A percentile compares a stretch with the other conserved stretches of the same genome.
phyloP scores from a whole-genome alignment of 2,113 vertebrate genomes.

The Channa maculata region DNA sequence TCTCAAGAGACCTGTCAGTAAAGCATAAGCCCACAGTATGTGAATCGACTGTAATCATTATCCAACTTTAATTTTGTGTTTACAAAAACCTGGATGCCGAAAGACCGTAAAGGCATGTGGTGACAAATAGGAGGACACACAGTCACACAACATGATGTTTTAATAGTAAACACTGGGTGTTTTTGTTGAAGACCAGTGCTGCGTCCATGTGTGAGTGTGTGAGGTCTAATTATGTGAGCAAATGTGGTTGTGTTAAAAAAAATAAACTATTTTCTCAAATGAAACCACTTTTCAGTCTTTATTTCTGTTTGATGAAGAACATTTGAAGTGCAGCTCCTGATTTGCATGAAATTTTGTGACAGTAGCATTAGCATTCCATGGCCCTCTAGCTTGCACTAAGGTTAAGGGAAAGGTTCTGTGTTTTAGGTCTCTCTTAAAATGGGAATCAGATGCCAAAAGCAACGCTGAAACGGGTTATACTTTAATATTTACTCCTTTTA shows the following conservation, averaged over 20 bases:
- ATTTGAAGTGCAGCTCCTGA: too few species aligned
- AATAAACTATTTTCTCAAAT: constrained; percentile 87
- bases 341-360: too few species aligned
- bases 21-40: constrained; percentile 6
- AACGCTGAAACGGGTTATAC: too few species aligned
- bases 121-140: constrained; percentile 20
- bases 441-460: too few species aligned
- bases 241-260: constrained; percentile 80
- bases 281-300: constrained; percentile 32
- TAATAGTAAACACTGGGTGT: constrained; percentile 62
- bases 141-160: constrained; percentile 57
- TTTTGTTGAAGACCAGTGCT: constrained; percentile 59
- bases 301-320: not conserved
- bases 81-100: constrained; percentile 35
- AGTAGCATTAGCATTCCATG: too few species aligned
- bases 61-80: constrained; percentile 62
- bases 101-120: constrained; percentile 13
- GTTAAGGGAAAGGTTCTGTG: too few species aligned
- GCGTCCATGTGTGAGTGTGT: constrained; percentile 50
- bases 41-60: constrained; percentile 27
- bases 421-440: too few species aligned
- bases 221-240: constrained; percentile 75
- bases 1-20: too few species aligned
- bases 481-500: too few species aligned
- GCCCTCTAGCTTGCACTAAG: too few species aligned